Evolutionary conservation across 1,140 invertebrate species (phyloP).

Genomic region (Neodiprion pinetum): DNA sequence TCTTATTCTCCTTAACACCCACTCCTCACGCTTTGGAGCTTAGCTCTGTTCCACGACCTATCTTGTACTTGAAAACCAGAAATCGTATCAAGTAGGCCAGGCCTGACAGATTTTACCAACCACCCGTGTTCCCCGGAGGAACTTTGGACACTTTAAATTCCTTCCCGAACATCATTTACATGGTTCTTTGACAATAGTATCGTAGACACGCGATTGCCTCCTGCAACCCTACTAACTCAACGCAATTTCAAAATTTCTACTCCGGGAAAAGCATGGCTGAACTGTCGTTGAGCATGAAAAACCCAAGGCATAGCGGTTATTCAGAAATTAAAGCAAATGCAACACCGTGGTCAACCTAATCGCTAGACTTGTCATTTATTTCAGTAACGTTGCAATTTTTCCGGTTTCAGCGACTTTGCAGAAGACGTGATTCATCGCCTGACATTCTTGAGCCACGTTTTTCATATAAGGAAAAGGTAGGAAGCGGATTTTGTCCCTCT

Average conservation of each 20-base stretch:
- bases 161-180: background rate
- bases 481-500: too few species aligned
- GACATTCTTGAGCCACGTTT: too few species aligned
- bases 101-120: background rate
- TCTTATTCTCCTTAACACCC: conserved; percentile 22
- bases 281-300: too few species aligned
- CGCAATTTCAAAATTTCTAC: too few species aligned
- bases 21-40: background rate
- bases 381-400: too few species aligned
- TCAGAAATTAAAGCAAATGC: too few species aligned
- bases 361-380: too few species aligned
- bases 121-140: background rate
- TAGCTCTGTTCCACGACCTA: background rate
- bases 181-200: background rate
- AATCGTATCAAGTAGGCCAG: background rate
- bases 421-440: too few species aligned
- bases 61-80: background rate
- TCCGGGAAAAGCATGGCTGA: background rate
- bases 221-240: background rate
- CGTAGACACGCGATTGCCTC: background rate
- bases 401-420: too few species aligned
- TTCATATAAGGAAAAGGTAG: too few species aligned
- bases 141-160: background rate
- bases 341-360: too few species aligned
- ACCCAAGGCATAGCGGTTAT: too few species aligned